phyloP scores from a whole-genome alignment of 1,140 invertebrate genomes.

The Macrostomum lignano region DNA sequence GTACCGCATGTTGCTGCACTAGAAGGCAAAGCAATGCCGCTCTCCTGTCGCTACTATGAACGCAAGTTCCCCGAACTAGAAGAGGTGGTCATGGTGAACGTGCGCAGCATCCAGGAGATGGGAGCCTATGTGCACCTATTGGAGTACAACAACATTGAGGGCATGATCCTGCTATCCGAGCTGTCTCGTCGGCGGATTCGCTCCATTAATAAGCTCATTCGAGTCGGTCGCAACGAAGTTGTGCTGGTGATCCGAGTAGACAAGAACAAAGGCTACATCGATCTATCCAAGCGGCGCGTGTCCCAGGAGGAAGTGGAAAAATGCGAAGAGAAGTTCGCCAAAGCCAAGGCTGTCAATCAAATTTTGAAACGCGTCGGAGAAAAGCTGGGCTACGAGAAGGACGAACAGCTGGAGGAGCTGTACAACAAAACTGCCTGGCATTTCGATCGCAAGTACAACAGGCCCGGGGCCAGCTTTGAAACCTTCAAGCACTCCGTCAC shows the following conservation, averaged over 20 bases:
- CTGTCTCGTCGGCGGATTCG: conserved; percentile 84
- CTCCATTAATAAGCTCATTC: conserved; percentile 93
- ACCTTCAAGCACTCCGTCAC: conserved; percentile 88
- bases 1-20: no score
- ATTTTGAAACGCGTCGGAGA: conserved; percentile 86
- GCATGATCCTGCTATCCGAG: conserved; percentile 50
- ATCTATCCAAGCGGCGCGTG: conserved; percentile 89
- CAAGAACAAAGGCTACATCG: conserved; percentile 99
- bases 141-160: conserved; percentile 96
- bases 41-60: conserved; percentile 85
- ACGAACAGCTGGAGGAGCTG: conserved; percentile 69
- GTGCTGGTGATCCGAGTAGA: conserved; percentile 97
- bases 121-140: conserved; percentile 88
- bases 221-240: conserved; percentile 88
- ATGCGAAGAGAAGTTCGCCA: conserved; percentile 88
- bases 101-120: conserved; percentile 91
- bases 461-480: conserved; percentile 75
- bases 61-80: conserved; percentile 91
- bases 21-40: conserved; percentile 11
- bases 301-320: conserved; percentile 87
- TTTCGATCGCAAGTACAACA: conserved; percentile 90
- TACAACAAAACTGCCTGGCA: conserved; percentile 94
- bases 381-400: conserved; percentile 56
- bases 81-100: conserved; percentile 98
- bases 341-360: conserved; percentile 42